Conservation (phyloP, 2,888 invertebrate genomes). For the Apamea sordens region DNA sequence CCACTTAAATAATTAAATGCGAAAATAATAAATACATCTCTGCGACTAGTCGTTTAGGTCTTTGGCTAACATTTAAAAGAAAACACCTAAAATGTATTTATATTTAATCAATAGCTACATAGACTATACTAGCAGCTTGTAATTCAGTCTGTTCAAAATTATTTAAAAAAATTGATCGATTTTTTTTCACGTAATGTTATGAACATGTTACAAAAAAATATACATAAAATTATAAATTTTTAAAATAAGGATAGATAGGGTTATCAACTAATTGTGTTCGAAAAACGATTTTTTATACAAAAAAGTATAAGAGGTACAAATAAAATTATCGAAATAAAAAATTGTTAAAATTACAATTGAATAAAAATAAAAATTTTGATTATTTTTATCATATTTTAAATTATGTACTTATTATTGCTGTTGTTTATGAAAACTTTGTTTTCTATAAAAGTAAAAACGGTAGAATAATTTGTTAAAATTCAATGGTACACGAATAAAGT, state of each 20-base stretch:
- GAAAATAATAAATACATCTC: conserved; percentile 78
- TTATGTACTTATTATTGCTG: conserved; percentile 67
- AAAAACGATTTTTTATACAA: conserved; percentile 24
- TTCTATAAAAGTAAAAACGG: conserved; percentile 73
- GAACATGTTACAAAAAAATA: not conserved
- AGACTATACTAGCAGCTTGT: conserved; percentile 42
- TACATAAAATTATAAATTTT: conserved; percentile 16
- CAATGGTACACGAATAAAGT: conserved; percentile 40
- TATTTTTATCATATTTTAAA: conserved; percentile 21
- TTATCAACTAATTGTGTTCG: conserved; percentile 18
- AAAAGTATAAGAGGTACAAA: conserved; percentile 3
- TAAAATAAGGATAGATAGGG: conserved; percentile 8
- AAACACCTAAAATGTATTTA: conserved; percentile 63
- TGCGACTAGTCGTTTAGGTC: conserved; percentile 86
- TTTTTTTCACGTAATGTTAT: conserved; percentile 20
- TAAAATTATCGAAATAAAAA: conserved; percentile 29
- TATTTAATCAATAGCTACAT: conserved; percentile 49
- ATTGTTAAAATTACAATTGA: conserved; percentile 17
- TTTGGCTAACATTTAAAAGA: conserved; percentile 84
- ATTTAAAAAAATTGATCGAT: conserved; percentile 45
- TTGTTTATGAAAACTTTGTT: conserved; percentile 64
- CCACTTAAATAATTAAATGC: conserved; percentile 76
- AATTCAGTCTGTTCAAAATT: conserved; percentile 63
- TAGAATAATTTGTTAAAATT: conserved; percentile 52
- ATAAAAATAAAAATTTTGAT: not conserved